A percentile compares a stretch with the other conserved stretches of the same genome.
Evolutionary conservation across 1,140 invertebrate genomes (phyloP).

Genomic region (Bombus soroeensis): DNA sequence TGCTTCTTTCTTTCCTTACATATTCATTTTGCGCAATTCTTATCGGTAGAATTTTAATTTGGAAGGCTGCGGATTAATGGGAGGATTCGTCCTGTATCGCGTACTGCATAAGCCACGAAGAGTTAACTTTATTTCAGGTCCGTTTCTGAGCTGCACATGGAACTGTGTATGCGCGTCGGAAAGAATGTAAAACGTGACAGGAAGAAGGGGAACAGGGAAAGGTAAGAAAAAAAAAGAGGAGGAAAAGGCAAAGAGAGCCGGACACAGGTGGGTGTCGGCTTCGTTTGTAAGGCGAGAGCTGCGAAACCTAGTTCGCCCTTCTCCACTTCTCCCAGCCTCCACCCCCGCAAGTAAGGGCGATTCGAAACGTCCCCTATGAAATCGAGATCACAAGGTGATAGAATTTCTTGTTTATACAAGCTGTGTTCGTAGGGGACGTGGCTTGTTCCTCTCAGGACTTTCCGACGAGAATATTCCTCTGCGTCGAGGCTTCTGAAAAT

Average conservation of each 20-base stretch:
- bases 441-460: not conserved
- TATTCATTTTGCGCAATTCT: too few relatives aligned
- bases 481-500: not conserved
- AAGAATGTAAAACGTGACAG: not conserved
- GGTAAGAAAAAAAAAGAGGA: not conserved
- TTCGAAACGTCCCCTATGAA: slow-evolving; percentile 38
- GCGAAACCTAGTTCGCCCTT: slow-evolving; percentile 24
- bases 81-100: not conserved
- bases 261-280: slow-evolving; percentile 70
- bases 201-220: slow-evolving; percentile 22
- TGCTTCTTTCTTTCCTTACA: too few relatives aligned
- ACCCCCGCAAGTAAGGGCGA: slow-evolving; percentile 11
- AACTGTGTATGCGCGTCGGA: not conserved
- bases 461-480: not conserved
- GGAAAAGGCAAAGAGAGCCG: slow-evolving; percentile 40
- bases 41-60: too few relatives aligned
- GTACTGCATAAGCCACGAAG: not conserved
- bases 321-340: slow-evolving; percentile 9
- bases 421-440: not conserved
- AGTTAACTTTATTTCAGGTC: not conserved
- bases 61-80: too few relatives aligned
- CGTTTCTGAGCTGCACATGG: not conserved
- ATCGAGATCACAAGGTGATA: slow-evolving; percentile 47
- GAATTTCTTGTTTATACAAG: slow-evolving; percentile 48
- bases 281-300: slow-evolving; percentile 68